Percentiles rank a stretch among this genome's conserved stretches.
Conservation (phyloP, 1,140 invertebrate genomes). For the Ips nitidus region DNA sequence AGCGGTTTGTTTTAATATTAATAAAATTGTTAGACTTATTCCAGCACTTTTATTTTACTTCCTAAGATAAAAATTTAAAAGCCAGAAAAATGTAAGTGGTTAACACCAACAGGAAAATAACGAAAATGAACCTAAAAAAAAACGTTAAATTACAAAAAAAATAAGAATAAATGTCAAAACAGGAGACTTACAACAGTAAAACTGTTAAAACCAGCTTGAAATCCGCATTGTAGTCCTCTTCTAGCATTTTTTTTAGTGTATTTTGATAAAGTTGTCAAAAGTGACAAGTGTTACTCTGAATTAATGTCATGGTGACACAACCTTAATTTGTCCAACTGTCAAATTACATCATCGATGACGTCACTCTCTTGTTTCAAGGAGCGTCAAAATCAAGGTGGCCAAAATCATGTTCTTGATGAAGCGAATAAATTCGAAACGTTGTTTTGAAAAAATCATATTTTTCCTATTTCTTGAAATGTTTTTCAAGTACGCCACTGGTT, state of each 20-base stretch:
- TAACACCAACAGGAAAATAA: slow-evolving; percentile 13
- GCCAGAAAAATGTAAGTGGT: slow-evolving; percentile 18
- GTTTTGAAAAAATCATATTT: no score
- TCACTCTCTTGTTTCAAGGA: no score
- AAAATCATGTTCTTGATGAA: no score
- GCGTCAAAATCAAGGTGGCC: no score
- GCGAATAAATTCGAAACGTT: no score
- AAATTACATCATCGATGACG: no score
- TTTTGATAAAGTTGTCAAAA: neutral
- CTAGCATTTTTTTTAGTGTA: slow-evolving; percentile 12
- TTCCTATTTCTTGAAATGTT: no score
- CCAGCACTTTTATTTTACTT: slow-evolving; percentile 1
- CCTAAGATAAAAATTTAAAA: slow-evolving; percentile 10
- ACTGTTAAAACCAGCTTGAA: slow-evolving; percentile 29
- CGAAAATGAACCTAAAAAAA: slow-evolving; percentile 20
- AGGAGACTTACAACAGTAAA: slow-evolving; percentile 25
- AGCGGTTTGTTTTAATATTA: slow-evolving; percentile 61
- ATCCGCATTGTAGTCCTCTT: slow-evolving; percentile 27
- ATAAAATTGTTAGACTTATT: slow-evolving; percentile 10
- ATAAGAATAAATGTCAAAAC: neutral
- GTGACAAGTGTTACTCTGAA: neutral
- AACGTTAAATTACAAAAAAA: neutral
- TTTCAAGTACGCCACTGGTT: no score
- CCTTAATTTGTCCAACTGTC: no score
- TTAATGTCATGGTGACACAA: no score